A percentile compares a stretch with the other conserved stretches of the same genome.
Evolutionary conservation across 1,140 invertebrate genomes (phyloP).

Genomic region (Micrasema minimum): DNA sequence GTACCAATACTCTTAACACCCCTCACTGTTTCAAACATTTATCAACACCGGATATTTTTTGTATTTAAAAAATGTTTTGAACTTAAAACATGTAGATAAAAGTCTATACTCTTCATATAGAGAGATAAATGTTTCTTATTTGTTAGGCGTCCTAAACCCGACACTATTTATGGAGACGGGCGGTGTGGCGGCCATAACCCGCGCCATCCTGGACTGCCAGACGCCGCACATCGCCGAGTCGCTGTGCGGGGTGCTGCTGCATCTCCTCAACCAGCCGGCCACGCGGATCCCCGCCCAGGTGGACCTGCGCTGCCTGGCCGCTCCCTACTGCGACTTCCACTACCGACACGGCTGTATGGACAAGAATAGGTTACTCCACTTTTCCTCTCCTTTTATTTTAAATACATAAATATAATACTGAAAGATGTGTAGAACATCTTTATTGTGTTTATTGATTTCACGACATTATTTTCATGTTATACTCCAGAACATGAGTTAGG

Average conservation of each 20-base stretch:
- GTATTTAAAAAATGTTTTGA: too few species aligned
- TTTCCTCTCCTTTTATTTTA: not conserved
- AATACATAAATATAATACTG: not conserved
- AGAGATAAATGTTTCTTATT: slow-evolving; percentile 51
- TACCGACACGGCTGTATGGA: slow-evolving; percentile 73
- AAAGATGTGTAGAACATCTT: not conserved
- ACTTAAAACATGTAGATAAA: too few species aligned
- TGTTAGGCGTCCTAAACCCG: slow-evolving; percentile 82
- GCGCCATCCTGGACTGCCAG: slow-evolving; percentile 84
- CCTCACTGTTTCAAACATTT: too few species aligned
- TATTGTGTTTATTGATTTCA: not conserved
- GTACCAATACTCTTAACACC: too few species aligned
- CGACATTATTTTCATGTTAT: not conserved
- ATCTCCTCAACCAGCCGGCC: slow-evolving; percentile 87
- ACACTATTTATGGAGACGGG: slow-evolving; percentile 83
- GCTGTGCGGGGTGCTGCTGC: slow-evolving; percentile 86
- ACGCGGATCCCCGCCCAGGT: slow-evolving; percentile 79
- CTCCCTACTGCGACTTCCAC: slow-evolving; percentile 93
- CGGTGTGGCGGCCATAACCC: slow-evolving; percentile 83
- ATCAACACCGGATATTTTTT: too few species aligned
- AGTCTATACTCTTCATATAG: too few species aligned
- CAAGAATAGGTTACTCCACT: slow-evolving; percentile 68
- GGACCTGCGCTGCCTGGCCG: slow-evolving; percentile 85
- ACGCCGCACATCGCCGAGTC: slow-evolving; percentile 85
- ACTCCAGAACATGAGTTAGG: not conserved